These are phyloP conservation scores for Heloderma charlesbogerti DNA, from an alignment of 2,113 vertebrate species.

Conservation along the genomic window DNA sequence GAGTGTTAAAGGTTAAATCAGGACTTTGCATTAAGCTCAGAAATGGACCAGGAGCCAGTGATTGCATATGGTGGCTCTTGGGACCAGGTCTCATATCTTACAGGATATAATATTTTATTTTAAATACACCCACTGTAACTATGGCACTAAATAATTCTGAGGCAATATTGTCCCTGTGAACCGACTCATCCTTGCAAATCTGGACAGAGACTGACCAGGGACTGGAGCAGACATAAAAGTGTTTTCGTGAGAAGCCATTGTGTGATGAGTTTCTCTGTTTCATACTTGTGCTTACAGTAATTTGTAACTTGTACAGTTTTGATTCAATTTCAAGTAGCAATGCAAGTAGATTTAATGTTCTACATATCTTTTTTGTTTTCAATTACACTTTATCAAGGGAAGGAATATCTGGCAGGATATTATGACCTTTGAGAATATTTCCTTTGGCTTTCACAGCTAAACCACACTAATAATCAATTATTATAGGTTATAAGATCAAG, in stretches of 20 bases:
- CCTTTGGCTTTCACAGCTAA: conserved; percentile 22
- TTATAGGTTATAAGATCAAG: not conserved
- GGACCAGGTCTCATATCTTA: not conserved
- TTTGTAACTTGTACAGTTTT: not conserved
- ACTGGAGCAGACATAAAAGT: not conserved
- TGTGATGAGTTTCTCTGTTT: not conserved
- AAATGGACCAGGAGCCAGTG: not conserved
- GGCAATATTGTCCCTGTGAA: not conserved
- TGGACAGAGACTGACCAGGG: not conserved
- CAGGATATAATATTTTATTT: not conserved
- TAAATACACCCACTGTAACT: not conserved
- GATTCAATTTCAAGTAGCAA: not conserved
- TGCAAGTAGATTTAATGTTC: conserved; percentile 32
- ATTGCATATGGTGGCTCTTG: no score
- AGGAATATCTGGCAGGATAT: conserved; percentile 56
- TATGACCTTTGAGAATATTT: conserved; percentile 46
- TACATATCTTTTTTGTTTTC: conserved; percentile 57
- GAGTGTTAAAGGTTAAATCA: not conserved
- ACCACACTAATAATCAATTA: conserved; percentile 3
- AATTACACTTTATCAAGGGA: conserved; percentile 12
- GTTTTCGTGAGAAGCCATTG: not conserved
- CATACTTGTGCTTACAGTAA: not conserved
- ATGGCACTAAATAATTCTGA: not conserved
- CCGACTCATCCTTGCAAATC: not conserved
- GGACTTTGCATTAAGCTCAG: not conserved